These are phyloP conservation scores for Melanotaenia duboulayi DNA, from an alignment of 2,113 vertebrate genomes.

Conservation along the genomic window DNA sequence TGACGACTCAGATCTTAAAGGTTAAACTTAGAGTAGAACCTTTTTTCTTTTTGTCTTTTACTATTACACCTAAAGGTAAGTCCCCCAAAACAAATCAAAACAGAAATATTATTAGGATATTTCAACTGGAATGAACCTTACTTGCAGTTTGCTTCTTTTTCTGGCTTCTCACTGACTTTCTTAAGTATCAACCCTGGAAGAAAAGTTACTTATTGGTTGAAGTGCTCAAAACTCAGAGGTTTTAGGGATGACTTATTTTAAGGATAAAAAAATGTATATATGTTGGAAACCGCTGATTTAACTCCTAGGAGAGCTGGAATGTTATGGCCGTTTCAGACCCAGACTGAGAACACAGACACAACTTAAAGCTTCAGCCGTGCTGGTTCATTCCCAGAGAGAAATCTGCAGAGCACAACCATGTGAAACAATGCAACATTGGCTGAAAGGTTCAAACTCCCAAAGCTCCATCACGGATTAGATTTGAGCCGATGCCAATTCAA, in stretches of 20 bases:
- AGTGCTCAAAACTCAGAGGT: neutral
- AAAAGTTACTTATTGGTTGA: neutral
- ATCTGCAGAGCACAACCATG: neutral
- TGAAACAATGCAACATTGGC: neutral
- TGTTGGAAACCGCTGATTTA: neutral
- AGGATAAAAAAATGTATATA: neutral
- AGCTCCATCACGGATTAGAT: slow-evolving; percentile 17
- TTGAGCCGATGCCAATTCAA: slow-evolving; percentile 46
- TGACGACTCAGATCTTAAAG: neutral
- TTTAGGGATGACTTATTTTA: neutral
- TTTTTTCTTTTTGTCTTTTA: too few species aligned
- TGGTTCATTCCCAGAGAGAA: too few species aligned
- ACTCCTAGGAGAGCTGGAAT: neutral
- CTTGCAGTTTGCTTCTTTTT: too few species aligned
- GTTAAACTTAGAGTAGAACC: neutral
- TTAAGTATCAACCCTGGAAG: neutral
- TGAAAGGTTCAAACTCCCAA: neutral
- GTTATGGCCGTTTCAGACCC: neutral
- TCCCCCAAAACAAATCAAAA: neutral
- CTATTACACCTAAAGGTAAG: neutral
- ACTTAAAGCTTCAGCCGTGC: neutral
- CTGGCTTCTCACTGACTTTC: neutral
- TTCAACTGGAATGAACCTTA: too few species aligned
- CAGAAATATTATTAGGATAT: neutral
- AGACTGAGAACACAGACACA: neutral